A percentile compares a stretch with the other conserved stretches of the same genome.
Evolutionary conservation across 2,797 vertebrate species (phyloP).

Genomic region (Pipistrellus pygmaeus): DNA sequence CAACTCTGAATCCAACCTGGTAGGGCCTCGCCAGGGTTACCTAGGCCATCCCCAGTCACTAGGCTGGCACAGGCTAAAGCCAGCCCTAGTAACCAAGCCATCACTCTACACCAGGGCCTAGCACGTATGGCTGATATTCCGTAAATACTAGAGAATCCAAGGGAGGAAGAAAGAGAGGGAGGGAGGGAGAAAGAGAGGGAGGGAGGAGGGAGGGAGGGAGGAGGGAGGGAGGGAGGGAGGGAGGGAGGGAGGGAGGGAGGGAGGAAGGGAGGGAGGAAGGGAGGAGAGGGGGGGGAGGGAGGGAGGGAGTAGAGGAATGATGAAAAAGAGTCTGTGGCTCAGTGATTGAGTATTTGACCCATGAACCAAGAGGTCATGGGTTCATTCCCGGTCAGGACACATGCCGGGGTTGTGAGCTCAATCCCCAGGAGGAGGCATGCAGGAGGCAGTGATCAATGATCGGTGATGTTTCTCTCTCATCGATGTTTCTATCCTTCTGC

Average conservation of each 20-base stretch:
- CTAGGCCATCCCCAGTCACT: neutral
- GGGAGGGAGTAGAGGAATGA: neutral
- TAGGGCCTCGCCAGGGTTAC: neutral
- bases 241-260: neutral
- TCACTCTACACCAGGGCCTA: neutral
- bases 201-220: neutral
- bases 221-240: neutral
- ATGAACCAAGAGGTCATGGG: too few relatives aligned
- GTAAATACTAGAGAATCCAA: neutral
- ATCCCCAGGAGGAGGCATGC: too few relatives aligned
- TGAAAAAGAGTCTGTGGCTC: neutral
- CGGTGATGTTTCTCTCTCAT: too few relatives aligned
- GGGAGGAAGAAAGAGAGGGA: neutral
- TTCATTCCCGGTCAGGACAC: too few relatives aligned
- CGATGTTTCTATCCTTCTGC: too few relatives aligned
- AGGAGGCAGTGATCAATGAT: too few relatives aligned
- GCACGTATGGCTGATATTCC: neutral
- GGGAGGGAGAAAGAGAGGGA: neutral
- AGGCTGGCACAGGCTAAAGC: neutral
- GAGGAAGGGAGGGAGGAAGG: neutral
- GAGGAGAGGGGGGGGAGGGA: neutral
- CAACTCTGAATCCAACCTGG: neutral
- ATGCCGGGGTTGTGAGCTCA: too few relatives aligned
- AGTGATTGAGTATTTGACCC: too few relatives aligned
- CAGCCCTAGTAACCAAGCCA: neutral